These are phyloP conservation scores for Natator depressus DNA, from an alignment of 2,113 vertebrate species.

Conservation along the genomic window DNA sequence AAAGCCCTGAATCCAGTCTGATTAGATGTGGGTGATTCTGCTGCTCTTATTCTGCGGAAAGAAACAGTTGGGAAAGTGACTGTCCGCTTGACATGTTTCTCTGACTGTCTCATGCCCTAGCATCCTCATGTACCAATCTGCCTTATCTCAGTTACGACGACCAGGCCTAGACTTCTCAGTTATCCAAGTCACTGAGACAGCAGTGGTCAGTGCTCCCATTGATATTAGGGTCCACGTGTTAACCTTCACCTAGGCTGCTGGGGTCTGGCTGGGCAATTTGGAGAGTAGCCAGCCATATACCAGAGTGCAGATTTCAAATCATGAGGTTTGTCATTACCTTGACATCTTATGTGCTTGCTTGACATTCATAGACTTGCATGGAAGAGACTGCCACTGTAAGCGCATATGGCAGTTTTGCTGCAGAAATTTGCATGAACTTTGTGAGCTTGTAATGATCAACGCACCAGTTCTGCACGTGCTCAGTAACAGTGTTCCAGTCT, in stretches of 20 bases:
- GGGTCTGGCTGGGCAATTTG: background rate
- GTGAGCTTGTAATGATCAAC: background rate
- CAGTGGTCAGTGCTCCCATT: background rate
- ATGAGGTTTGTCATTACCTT: background rate
- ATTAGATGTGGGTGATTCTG: background rate
- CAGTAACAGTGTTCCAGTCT: background rate
- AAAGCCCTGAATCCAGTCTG: background rate
- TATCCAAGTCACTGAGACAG: background rate
- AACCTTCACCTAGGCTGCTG: background rate
- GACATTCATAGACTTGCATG: background rate
- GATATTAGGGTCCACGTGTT: background rate
- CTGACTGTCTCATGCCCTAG: background rate
- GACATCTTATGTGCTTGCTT: background rate
- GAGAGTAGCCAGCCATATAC: background rate
- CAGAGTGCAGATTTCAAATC: background rate
- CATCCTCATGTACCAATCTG: background rate
- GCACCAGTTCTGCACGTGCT: background rate
- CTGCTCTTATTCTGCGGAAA: background rate
- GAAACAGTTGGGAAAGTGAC: background rate
- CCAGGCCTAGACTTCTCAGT: background rate
- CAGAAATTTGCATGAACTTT: background rate
- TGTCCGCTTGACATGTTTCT: background rate
- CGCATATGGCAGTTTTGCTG: background rate
- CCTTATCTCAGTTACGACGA: background rate
- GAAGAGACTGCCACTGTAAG: background rate